Conservation (phyloP, 2,113 vertebrate genomes). For the Solenodon paradoxus region DNA sequence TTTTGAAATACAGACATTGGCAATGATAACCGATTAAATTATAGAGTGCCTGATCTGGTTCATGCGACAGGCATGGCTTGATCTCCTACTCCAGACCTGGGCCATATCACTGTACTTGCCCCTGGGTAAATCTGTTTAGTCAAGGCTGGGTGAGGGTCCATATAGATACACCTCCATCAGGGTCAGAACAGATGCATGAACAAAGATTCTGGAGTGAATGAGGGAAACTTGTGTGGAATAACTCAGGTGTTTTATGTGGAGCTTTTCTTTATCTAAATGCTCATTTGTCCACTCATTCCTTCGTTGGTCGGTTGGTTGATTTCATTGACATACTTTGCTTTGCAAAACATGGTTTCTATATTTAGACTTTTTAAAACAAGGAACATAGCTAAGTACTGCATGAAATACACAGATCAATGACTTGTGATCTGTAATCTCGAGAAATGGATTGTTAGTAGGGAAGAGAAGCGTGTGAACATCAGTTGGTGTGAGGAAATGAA, state of each 20-base stretch:
- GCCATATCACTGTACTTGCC: not conserved
- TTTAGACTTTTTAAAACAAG: not conserved
- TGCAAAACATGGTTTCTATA: no score
- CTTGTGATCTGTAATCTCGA: not conserved
- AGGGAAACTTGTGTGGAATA: not conserved
- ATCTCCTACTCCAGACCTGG: not conserved
- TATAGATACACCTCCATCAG: not conserved
- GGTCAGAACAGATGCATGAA: not conserved
- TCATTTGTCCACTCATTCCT: not conserved
- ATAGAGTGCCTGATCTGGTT: not conserved
- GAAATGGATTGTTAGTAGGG: not conserved
- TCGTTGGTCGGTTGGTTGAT: no score
- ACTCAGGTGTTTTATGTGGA: not conserved
- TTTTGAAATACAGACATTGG: not conserved
- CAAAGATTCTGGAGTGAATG: not conserved
- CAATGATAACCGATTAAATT: not conserved
- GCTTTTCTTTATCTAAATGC: not conserved
- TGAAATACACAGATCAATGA: not conserved
- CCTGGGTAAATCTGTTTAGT: not conserved
- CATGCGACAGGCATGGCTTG: not conserved
- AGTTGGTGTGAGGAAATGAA: not conserved
- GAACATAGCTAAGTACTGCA: not conserved
- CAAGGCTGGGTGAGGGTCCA: rapidly evolving
- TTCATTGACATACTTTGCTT: no score
- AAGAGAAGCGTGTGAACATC: not conserved